Evolutionary conservation across 37 sponge, comb jelly and placozoan species (phyloP), one percentile per base, ranked within the genome.

Genomic region (Crambe crambe): DNA sequence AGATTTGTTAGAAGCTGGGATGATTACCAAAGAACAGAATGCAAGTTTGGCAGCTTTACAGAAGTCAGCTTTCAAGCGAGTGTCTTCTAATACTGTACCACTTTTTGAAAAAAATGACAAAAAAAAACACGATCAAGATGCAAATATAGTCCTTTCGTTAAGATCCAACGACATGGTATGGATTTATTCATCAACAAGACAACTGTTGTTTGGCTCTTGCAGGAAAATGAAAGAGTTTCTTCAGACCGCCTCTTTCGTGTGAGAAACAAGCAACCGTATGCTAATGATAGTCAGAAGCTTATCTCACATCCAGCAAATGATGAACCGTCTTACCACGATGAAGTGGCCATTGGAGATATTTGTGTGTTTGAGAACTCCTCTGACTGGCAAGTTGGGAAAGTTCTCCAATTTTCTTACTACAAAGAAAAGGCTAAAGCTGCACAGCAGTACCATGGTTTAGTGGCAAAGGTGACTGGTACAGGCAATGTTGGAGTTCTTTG

Each of bases 171-270:
- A 41, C 38, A 75, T 70, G 73, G 73, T 5, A 34, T 64, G 40
- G 39, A 64, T 25, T 17, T 83, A 1, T 83, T 38, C 69, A 78
- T 74, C 57, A 21, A 34, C 68, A 88, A 88, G 36, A 82, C 83
- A 4, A 82, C 83, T 30, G 83, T 75, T 56, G 89, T 82, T 70
- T 88, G 89, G 89, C 60, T 88, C 0, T 51, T 88, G 9, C 74
- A 82, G 21, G 83, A 88, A 64, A 79, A 77, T 35, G 83, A 88
- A 51, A 42, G 83, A 27, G 83, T 88, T 0, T 88, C 83, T 40
- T 57, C 79, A 54, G 89, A 88, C 56, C 65, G 83, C 9, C 47
- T 77, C 9, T 77, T 75, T 34, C 36, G 78, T 42, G 88, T 87
- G 10, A 74, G 88, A 42, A 30, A 36, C 32, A 80, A 64, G 60